Evolutionary conservation across 1,140 invertebrate genomes (phyloP).

Genomic region (Tachypleus tridentatus): DNA sequence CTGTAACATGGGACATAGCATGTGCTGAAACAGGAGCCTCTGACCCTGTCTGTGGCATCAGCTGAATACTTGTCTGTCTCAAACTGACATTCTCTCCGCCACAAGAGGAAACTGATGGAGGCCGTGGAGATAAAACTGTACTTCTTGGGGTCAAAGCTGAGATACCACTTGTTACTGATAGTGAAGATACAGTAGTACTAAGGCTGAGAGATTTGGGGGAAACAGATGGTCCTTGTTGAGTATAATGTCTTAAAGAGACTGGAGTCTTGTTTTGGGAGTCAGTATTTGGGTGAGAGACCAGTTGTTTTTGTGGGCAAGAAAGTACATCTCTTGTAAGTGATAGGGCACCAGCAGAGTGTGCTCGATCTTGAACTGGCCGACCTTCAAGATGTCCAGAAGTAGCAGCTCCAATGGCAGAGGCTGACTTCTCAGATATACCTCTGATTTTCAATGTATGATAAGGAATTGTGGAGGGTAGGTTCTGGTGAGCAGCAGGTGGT

Average conservation of each 20-base stretch:
- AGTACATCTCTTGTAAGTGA: conserved; percentile 4
- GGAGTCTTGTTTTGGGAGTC: not conserved
- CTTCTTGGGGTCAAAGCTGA: not conserved
- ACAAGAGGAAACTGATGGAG: not conserved
- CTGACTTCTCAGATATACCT: conserved; percentile 1
- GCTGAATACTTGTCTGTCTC: conserved; percentile 10
- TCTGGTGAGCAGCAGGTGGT: conserved; percentile 21
- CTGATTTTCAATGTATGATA: conserved; percentile 5
- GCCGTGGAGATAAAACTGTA: not conserved
- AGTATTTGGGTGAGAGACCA: conserved; percentile 11
- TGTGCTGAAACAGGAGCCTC: conserved; percentile 20
- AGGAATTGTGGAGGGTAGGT: conserved; percentile 17
- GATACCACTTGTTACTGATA: not conserved
- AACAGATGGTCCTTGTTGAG: not conserved
- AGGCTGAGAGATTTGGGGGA: not conserved
- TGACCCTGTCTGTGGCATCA: conserved; percentile 10
- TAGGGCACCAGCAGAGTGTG: conserved; percentile 10
- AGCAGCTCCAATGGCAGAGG: conserved; percentile 5
- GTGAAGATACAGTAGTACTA: not conserved
- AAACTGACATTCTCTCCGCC: not conserved
- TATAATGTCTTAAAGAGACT: not conserved
- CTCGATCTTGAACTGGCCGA: conserved; percentile 10
- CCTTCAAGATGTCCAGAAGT: conserved; percentile 12
- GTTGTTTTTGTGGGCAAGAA: conserved; percentile 16
- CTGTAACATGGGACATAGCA: conserved; percentile 15